Base-by-base conservation (phyloP, 2,113 vertebrate genomes). In the Bubo scandiacus region DNA sequence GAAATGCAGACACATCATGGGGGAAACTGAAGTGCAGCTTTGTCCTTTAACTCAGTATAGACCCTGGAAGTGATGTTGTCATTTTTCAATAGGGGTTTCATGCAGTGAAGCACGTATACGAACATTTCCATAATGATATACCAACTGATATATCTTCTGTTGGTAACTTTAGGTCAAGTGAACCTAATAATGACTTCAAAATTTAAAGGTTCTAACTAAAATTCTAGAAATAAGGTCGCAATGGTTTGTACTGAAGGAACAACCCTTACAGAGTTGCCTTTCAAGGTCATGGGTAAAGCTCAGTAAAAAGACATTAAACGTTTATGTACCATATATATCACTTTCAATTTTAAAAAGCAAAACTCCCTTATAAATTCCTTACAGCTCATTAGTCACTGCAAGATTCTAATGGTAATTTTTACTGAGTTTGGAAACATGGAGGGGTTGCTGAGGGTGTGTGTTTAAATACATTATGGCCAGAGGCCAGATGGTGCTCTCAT, bases 21-120 rank as follows among this genome's bases (percentile, higher is more conserved):
- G 52, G 65, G 17, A 91, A 90, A 36, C 25, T 68, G 34, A 94
- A 86, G 26, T 73, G 36, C 15, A 61, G 30, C 34, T 80, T 75
- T 89, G 45, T 81, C 42, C 49, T 67, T 52, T 45, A 89, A 51
- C 63, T 85, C 80, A 61, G 68, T 34, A 61, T 47, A 78, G 88
- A 77, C 80, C 62, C 88, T 91, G 80, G 66, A 95, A 93, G 34
- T 71, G 84, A 95, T 10, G 8, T 62, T 81, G 88, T 90, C 19
- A 89, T 86, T 95, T 98, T 96, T 96, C 86, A 88, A 0, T 90
- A 74, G 59, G 40, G 30, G 14, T 36, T 92, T 72, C 86, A 88
- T 63, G 43, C 38, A 78, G 66, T 18, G 72, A 82, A 49, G 34
- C 72, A 70, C 36, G 27, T 59, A 49, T 57, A 85, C 75, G 40